phyloP scores from a whole-genome alignment of 2,797 vertebrate genomes.

The Rachycentron canadum region DNA sequence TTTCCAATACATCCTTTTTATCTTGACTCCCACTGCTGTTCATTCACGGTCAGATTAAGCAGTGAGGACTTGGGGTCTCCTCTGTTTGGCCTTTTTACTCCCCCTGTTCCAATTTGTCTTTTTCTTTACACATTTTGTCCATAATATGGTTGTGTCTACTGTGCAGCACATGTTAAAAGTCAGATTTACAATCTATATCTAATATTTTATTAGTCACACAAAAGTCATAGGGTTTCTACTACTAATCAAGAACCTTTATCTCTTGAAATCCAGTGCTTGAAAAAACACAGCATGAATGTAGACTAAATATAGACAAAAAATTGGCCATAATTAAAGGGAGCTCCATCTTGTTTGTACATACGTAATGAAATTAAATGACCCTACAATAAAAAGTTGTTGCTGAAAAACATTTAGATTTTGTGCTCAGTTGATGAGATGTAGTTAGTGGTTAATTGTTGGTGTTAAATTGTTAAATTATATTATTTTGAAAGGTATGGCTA shows the following conservation, averaged over 20 bases:
- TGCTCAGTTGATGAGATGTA: no score
- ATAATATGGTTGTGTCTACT: neutral
- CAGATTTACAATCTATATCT: neutral
- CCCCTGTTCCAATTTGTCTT: neutral
- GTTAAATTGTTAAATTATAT: neutral
- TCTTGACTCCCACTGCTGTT: neutral
- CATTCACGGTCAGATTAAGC: conserved; percentile 19
- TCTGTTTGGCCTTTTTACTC: neutral
- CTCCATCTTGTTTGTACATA: no score
- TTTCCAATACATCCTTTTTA: neutral
- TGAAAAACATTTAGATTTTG: no score
- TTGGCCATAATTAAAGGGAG: no score
- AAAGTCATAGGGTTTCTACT: no score
- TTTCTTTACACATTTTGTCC: neutral
- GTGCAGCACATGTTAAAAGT: neutral
- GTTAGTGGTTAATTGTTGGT: neutral
- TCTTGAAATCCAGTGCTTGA: no score
- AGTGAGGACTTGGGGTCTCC: neutral
- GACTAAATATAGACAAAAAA: no score
- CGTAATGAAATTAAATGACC: neutral
- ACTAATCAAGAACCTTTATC: no score
- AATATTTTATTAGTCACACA: no score
- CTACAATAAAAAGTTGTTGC: neutral
- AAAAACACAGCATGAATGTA: no score
- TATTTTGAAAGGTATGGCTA: neutral